phyloP scores from a whole-genome alignment of 1,140 invertebrate species.

The Sarcophaga bullata region DNA sequence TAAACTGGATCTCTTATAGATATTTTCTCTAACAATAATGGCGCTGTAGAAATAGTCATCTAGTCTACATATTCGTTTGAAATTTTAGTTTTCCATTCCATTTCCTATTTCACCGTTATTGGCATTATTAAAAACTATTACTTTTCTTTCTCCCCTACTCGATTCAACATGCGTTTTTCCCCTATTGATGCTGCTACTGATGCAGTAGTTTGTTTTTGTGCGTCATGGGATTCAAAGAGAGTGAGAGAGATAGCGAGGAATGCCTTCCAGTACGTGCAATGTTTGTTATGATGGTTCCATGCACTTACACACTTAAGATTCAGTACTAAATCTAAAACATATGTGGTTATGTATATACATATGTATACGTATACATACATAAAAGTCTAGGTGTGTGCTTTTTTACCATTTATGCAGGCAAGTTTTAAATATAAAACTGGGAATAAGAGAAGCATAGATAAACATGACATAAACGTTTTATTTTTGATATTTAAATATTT shows the following conservation, averaged over 20 bases:
- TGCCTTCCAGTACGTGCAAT: neutral
- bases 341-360: neutral
- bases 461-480: neutral
- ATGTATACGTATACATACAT: neutral
- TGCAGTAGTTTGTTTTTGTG: neutral
- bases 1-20: too few relatives aligned
- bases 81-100: neutral
- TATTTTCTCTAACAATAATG: too few relatives aligned
- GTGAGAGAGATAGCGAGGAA: too few relatives aligned
- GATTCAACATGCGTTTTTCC: too few relatives aligned
- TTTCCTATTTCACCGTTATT: neutral
- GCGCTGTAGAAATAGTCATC: neutral
- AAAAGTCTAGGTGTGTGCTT: neutral
- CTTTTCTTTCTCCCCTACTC: too few relatives aligned
- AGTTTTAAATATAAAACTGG: neutral
- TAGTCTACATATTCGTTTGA: neutral
- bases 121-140: neutral
- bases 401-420: neutral
- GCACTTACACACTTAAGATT: neutral
- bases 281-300: neutral
- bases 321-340: neutral
- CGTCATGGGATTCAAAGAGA: slow-evolving; percentile 5
- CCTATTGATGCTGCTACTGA: neutral
- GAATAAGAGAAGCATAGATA: neutral
- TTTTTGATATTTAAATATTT: too few relatives aligned